A percentile compares a stretch with the other conserved stretches of the same genome.
Conservation (phyloP, 2,113 vertebrate genomes). For the Spermophilus dauricus region DNA sequence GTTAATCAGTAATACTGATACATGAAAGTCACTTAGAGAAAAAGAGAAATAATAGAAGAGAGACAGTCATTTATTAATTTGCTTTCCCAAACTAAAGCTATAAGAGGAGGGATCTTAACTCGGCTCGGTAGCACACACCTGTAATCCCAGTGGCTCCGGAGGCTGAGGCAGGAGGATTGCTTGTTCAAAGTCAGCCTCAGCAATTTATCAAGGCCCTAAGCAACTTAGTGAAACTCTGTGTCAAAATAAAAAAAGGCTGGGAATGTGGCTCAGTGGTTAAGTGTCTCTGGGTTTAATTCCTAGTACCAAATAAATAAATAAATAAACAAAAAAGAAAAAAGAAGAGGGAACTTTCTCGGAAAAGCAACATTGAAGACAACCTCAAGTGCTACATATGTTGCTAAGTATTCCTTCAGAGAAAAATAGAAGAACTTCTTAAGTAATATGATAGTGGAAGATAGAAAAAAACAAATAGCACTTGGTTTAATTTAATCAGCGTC, state of each 20-base stretch:
- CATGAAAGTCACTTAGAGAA: not conserved
- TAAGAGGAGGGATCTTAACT: too few relatives aligned
- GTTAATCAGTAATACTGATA: not conserved
- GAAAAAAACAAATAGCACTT: constrained; percentile 83
- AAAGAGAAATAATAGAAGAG: constrained; percentile 26
- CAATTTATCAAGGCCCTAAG: too few relatives aligned
- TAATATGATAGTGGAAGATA: constrained; percentile 81
- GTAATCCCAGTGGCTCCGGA: too few relatives aligned
- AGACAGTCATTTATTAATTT: constrained; percentile 55
- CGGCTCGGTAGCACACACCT: too few relatives aligned
- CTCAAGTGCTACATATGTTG: not conserved
- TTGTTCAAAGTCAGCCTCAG: too few relatives aligned
- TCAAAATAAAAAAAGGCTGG: too few relatives aligned
- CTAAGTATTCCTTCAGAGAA: constrained; percentile 46
- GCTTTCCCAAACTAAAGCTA: constrained; percentile 20
- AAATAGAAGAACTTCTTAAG: constrained; percentile 76
- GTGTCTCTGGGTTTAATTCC: too few relatives aligned
- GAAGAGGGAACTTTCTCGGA: not conserved
- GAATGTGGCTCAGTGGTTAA: too few relatives aligned
- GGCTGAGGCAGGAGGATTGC: too few relatives aligned
- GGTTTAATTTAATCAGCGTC: constrained; percentile 86
- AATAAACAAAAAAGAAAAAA: too few relatives aligned
- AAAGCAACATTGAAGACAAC: constrained; percentile 9
- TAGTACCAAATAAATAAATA: too few relatives aligned
- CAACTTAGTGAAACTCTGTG: too few relatives aligned